Percentiles rank a stretch among this genome's conserved stretches.
Evolutionary conservation across 2,797 vertebrate species (phyloP).

Genomic region (Pygocentrus nattereri): DNA sequence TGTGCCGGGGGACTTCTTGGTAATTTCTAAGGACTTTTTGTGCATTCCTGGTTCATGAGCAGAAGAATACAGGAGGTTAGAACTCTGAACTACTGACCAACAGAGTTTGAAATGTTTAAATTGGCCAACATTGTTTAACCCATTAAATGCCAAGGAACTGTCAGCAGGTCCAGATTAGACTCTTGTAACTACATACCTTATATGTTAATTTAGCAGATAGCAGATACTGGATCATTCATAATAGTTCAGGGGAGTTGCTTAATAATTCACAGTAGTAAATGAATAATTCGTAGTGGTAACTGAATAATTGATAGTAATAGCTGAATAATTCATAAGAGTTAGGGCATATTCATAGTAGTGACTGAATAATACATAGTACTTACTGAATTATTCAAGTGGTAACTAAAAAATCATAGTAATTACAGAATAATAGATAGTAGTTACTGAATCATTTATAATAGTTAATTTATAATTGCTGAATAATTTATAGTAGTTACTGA

Average conservation of each 20-base stretch:
- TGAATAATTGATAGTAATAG: too few relatives aligned
- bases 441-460: too few relatives aligned
- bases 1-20: slow-evolving; percentile 81
- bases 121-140: not conserved
- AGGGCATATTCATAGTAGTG: not conserved
- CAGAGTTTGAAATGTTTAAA: not conserved
- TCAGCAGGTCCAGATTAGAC: not conserved
- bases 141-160: not conserved
- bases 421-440: not conserved
- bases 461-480: too few relatives aligned
- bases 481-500: too few relatives aligned
- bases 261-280: not conserved
- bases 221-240: too few relatives aligned
- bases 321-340: too few relatives aligned
- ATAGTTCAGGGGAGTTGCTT: not conserved
- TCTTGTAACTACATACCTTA: not conserved
- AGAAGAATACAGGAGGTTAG: not conserved
- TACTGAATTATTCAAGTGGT: not conserved
- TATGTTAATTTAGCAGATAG: too few relatives aligned
- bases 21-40: slow-evolving; percentile 89
- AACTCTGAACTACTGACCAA: not conserved
- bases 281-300: too few relatives aligned
- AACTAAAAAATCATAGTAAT: too few relatives aligned
- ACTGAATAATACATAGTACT: not conserved
- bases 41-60: slow-evolving; percentile 86